These are phyloP conservation scores for Oreochromis niloticus DNA, from an alignment of 2,113 vertebrate genomes.

Conservation along the genomic window DNA sequence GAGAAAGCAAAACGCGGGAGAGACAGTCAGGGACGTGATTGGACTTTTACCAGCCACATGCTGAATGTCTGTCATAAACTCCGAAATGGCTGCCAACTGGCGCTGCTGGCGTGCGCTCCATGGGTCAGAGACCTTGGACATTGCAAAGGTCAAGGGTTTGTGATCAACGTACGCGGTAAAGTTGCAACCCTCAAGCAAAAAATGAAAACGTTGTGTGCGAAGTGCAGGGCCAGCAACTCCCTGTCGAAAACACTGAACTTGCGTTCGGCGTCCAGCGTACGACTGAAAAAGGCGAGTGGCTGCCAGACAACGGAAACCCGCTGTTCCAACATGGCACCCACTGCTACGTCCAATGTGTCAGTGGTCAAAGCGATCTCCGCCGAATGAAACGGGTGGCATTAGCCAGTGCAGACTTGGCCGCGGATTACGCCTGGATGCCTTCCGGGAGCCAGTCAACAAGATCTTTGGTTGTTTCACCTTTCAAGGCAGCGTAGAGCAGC, in stretches of 20 bases:
- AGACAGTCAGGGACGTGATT: not conserved
- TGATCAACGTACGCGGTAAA: fast-evolving
- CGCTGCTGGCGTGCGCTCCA: too few relatives aligned
- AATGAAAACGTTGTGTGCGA: fast-evolving
- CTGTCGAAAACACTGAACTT: not conserved
- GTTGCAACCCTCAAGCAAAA: not conserved
- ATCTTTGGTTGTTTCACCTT: not conserved
- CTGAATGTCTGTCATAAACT: too few relatives aligned
- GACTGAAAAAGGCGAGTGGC: not conserved
- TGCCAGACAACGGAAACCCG: not conserved
- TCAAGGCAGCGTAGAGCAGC: not conserved
- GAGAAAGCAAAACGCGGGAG: not conserved
- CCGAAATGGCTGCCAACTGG: too few relatives aligned
- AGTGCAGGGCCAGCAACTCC: not conserved
- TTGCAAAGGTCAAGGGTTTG: not conserved
- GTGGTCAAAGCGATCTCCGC: not conserved
- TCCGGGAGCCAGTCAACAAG: not conserved
- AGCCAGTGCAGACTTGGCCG: fast-evolving
- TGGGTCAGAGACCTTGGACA: too few relatives aligned
- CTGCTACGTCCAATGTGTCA: not conserved
- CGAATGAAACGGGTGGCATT: not conserved
- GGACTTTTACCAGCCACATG: not conserved
- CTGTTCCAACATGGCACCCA: not conserved
- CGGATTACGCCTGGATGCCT: not conserved
- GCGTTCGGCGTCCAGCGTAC: not conserved